A percentile compares a stretch with the other conserved stretches of the same genome.
Evolutionary conservation across 2,888 invertebrate species (phyloP).

Genomic region (Aphrophora alni): DNA sequence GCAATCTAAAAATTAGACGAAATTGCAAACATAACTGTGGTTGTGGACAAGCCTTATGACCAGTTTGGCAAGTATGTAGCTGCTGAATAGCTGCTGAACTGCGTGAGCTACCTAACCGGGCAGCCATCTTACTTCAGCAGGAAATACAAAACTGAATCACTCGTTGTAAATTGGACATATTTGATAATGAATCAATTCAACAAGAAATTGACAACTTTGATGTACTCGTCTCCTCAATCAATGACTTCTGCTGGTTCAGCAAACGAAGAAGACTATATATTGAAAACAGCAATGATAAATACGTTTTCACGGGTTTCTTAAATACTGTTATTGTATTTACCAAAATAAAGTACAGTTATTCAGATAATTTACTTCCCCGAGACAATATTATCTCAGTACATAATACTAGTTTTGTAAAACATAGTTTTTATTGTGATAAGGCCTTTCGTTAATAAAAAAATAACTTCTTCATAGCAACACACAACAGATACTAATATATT

Average conservation of each 20-base stretch:
- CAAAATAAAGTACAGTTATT: not conserved
- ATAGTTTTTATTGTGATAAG: not conserved
- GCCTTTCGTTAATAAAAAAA: too few relatives aligned
- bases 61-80: constrained; percentile 48
- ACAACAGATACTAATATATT: too few relatives aligned
- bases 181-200: constrained; percentile 9
- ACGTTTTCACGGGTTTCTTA: not conserved
- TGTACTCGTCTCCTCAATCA: constrained; percentile 6
- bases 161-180: not conserved
- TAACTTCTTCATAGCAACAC: too few relatives aligned
- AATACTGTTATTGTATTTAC: not conserved
- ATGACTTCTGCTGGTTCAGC: constrained; percentile 4
- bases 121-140: constrained; percentile 49
- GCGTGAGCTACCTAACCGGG: constrained; percentile 43
- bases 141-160: constrained; percentile 40
- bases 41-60: constrained; percentile 46
- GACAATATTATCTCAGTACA: not conserved
- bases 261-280: constrained; percentile 21
- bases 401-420: not conserved
- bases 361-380: not conserved
- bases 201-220: not conserved
- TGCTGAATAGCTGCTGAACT: constrained; percentile 46
- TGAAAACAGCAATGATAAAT: constrained; percentile 19
- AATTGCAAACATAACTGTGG: constrained; percentile 28
- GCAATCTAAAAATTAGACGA: constrained; percentile 45